Conservation (phyloP, 2,888 invertebrate species). For the Clivina fossor region DNA sequence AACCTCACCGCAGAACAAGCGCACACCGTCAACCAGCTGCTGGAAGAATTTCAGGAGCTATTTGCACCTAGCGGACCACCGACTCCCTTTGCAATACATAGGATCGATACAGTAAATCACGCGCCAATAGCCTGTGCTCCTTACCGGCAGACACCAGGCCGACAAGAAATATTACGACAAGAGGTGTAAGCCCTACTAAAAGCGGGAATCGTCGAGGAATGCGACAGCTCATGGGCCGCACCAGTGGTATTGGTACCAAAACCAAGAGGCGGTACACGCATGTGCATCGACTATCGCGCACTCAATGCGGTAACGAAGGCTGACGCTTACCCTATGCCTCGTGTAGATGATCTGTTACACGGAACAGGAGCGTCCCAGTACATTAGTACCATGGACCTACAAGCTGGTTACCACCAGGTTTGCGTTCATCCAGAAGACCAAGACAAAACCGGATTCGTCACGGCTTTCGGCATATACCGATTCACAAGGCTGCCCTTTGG, state of each 20-base stretch:
- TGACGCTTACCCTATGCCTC: slow-evolving; percentile 21
- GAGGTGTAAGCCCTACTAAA: background rate
- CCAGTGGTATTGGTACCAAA: slow-evolving; percentile 2
- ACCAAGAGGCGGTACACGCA: background rate
- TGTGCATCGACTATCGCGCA: slow-evolving; percentile 21
- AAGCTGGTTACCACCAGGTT: slow-evolving; percentile 35
- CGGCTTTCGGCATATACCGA: slow-evolving; percentile 11
- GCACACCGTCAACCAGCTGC: too few species aligned
- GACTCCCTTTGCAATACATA: too few species aligned
- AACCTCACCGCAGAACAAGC: too few species aligned
- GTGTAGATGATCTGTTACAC: slow-evolving; percentile 27
- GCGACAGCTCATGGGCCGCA: background rate
- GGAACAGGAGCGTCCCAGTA: slow-evolving; percentile 13
- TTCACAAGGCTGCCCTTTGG: slow-evolving; percentile 25
- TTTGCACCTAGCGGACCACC: too few species aligned
- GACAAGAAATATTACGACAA: background rate
- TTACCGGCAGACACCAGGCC: background rate
- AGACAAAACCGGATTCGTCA: slow-evolving; percentile 21
- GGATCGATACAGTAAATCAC: background rate
- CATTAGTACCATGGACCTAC: slow-evolving; percentile 28
- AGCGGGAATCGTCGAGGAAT: background rate
- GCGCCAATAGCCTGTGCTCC: background rate
- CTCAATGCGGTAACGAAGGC: slow-evolving; percentile 26
- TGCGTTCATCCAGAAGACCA: slow-evolving; percentile 13
- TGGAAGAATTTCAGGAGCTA: too few species aligned